Evolutionary conservation across 2,797 vertebrate species (phyloP).

Genomic region (Botia kubotai): DNA sequence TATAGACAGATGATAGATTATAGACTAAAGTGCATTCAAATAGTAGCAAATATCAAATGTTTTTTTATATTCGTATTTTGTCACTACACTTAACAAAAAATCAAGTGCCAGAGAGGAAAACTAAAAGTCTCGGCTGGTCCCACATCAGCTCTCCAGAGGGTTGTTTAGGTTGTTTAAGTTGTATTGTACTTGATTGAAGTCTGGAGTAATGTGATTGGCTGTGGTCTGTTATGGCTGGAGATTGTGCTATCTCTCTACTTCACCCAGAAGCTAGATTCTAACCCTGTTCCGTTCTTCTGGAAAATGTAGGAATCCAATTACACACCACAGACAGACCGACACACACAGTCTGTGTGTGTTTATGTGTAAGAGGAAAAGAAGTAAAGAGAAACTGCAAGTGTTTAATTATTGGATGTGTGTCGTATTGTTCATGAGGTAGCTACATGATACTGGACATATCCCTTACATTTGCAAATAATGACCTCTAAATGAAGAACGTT

Average conservation of each 20-base stretch:
- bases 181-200: conserved; percentile 32
- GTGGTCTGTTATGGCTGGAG: conserved; percentile 41
- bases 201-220: conserved; percentile 47
- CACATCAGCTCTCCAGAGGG: conserved; percentile 14
- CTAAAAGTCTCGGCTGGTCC: conserved; percentile 7
- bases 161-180: conserved; percentile 28
- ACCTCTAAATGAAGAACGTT: not conserved
- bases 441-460: not conserved
- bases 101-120: not conserved
- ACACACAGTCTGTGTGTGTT: conserved; percentile 16
- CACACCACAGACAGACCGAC: conserved; percentile 22
- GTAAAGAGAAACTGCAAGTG: conserved; percentile 18
- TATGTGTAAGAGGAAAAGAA: conserved; percentile 40
- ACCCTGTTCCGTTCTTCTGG: conserved; percentile 11
- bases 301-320: conserved; percentile 45
- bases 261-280: conserved; percentile 13
- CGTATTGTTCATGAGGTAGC: not conserved
- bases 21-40: not conserved
- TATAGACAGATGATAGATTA: not conserved
- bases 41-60: too few species aligned
- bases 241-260: conserved; percentile 36
- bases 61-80: not conserved
- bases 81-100: not conserved
- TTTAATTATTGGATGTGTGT: conserved; percentile 20
- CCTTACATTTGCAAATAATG: not conserved